Evolutionary conservation across 2,888 invertebrate species (phyloP).

Genomic region (Acleris holmiana): DNA sequence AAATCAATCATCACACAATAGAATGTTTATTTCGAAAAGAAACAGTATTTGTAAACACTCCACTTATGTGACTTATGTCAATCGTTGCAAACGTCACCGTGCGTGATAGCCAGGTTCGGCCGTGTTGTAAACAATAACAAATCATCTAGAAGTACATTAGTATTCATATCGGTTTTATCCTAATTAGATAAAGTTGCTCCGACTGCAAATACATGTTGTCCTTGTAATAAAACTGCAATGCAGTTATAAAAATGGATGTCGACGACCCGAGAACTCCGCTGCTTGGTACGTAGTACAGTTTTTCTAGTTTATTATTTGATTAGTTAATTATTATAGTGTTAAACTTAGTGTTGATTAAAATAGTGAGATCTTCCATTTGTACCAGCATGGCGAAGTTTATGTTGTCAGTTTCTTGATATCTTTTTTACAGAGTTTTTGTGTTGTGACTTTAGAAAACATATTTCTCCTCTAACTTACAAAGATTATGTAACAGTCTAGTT

Average conservation of each 20-base stretch:
- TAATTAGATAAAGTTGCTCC: conserved; percentile 20
- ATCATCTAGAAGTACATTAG: conserved; percentile 7
- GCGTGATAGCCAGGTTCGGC: conserved; percentile 6
- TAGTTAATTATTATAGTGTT: conserved; percentile 11
- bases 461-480: too few species aligned
- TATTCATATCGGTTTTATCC: conserved; percentile 19
- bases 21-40: background rate
- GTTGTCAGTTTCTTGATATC: background rate
- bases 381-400: background rate
- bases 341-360: too few species aligned
- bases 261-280: conserved; percentile 32
- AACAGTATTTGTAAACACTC: conserved; percentile 13
- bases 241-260: conserved; percentile 23
- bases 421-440: conserved; percentile 4
- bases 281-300: conserved; percentile 19
- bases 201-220: conserved; percentile 14
- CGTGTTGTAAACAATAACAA: conserved; percentile 29
- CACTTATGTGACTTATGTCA: conserved; percentile 22
- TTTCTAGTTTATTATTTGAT: conserved; percentile 20
- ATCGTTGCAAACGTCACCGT: conserved; percentile 17
- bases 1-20: background rate
- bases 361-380: conserved; percentile 6
- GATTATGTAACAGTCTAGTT: too few species aligned
- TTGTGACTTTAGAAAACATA: too few species aligned
- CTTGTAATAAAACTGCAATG: conserved; percentile 1